These are phyloP conservation scores for Temnothorax ravouxi DNA, from an alignment of 2,888 invertebrate genomes.

Conservation along the genomic window DNA sequence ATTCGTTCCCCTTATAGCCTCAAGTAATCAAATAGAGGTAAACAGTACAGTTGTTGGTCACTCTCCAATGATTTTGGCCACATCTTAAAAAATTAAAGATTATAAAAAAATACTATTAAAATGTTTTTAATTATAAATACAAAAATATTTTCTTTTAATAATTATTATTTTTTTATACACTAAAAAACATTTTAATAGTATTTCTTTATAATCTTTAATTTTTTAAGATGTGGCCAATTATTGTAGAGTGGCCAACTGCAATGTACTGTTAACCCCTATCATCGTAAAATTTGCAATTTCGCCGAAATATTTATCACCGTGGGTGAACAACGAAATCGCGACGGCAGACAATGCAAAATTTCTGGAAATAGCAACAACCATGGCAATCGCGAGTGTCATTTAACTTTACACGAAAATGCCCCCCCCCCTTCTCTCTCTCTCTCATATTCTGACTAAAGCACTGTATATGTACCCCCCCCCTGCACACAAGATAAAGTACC, in stretches of 20 bases:
- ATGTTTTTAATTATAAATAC: no score
- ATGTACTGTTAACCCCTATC: neutral
- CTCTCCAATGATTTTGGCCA: no score
- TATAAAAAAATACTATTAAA: no score
- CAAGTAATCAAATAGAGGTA: slow-evolving; percentile 15
- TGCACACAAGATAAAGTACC: neutral
- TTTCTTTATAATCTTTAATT: no score
- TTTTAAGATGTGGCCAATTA: no score
- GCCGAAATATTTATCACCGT: slow-evolving; percentile 20
- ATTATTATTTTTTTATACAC: no score
- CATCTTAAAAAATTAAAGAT: no score
- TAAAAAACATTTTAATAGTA: no score
- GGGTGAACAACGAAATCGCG: neutral
- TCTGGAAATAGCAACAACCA: neutral
- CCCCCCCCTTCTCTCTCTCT: neutral
- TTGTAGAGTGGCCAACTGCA: no score
- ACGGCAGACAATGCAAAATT: slow-evolving; percentile 18
- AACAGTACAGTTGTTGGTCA: no score
- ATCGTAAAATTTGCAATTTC: slow-evolving; percentile 35
- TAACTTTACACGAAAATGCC: slow-evolving; percentile 6
- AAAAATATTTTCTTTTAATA: no score
- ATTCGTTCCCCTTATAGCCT: neutral
- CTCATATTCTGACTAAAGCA: neutral
- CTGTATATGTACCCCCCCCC: neutral
- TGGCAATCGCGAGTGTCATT: neutral